Evolutionary conservation across 2,888 invertebrate species (phyloP).

Genomic region (Orthonevra nobilis): DNA sequence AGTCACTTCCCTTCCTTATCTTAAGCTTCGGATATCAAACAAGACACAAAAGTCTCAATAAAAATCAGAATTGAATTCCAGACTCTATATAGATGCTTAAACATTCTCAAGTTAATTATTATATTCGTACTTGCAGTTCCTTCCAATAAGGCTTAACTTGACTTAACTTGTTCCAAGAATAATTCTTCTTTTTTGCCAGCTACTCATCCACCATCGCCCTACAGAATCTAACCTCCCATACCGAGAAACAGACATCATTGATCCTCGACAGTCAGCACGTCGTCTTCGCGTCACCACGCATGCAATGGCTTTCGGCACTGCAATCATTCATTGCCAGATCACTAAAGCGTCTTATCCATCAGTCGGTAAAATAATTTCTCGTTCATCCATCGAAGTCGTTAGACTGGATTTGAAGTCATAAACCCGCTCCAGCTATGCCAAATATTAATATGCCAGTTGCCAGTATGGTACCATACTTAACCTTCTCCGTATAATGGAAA

Average conservation of each 20-base stretch:
- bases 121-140: too few species aligned
- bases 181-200: conserved; percentile 9
- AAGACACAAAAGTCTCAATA: too few species aligned
- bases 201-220: too few species aligned
- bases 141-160: conserved; percentile 13
- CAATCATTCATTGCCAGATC: conserved; percentile 47
- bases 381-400: conserved; percentile 17
- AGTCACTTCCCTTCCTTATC: too few species aligned
- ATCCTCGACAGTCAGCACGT: conserved; percentile 39
- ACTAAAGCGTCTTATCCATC: conserved; percentile 48
- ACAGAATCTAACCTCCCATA: conserved; percentile 10
- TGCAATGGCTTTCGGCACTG: conserved; percentile 26
- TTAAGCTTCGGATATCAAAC: too few species aligned
- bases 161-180: conserved; percentile 2
- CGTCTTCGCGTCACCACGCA: conserved; percentile 30
- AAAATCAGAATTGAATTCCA: not conserved
- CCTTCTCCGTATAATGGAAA: conserved; percentile 56
- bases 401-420: conserved; percentile 6
- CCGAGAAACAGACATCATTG: conserved; percentile 23
- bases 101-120: conserved; percentile 32
- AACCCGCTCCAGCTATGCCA: conserved; percentile 53
- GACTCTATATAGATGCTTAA: too few species aligned
- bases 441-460: conserved; percentile 68
- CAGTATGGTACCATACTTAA: conserved; percentile 64
- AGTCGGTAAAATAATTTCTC: conserved; percentile 27